Evolutionary conservation across 2,888 invertebrate species (phyloP).

Genomic region (Eupsilia transversa): DNA sequence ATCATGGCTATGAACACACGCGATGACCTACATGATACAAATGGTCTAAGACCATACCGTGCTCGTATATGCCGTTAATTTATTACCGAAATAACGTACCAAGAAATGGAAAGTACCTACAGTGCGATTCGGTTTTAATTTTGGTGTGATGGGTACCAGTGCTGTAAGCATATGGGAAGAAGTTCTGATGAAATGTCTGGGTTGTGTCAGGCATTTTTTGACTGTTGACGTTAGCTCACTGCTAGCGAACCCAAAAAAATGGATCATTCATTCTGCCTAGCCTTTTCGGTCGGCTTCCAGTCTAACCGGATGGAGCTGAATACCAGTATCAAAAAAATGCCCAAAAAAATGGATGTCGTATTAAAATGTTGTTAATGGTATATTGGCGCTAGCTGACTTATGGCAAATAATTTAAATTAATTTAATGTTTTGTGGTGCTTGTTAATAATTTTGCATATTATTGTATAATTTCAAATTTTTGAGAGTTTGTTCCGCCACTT

Average conservation of each 20-base stretch:
- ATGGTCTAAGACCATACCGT: slow-evolving; percentile 57
- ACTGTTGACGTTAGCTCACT: not conserved
- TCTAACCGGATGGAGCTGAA: too few relatives aligned
- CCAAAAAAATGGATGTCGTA: not conserved
- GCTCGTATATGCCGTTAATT: slow-evolving; percentile 66
- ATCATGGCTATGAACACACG: slow-evolving; percentile 42
- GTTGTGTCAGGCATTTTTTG: not conserved
- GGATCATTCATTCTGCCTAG: too few relatives aligned
- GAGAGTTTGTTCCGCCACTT: too few relatives aligned
- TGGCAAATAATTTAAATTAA: too few relatives aligned
- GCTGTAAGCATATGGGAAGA: not conserved
- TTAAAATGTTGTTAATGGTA: too few relatives aligned
- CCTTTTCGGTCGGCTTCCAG: too few relatives aligned
- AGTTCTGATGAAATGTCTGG: not conserved
- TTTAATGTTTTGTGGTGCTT: too few relatives aligned
- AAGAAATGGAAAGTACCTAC: slow-evolving; percentile 54
- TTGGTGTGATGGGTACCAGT: not conserved
- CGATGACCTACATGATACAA: slow-evolving; percentile 60
- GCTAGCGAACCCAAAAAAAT: not conserved
- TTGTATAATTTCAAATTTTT: too few relatives aligned
- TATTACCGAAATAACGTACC: slow-evolving; percentile 68
- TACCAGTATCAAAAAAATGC: too few relatives aligned
- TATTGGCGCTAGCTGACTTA: too few relatives aligned
- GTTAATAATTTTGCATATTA: too few relatives aligned
- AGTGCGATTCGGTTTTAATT: slow-evolving; percentile 36